phyloP scores from a whole-genome alignment of 2,113 vertebrate species.

The Epinephelus moara region DNA sequence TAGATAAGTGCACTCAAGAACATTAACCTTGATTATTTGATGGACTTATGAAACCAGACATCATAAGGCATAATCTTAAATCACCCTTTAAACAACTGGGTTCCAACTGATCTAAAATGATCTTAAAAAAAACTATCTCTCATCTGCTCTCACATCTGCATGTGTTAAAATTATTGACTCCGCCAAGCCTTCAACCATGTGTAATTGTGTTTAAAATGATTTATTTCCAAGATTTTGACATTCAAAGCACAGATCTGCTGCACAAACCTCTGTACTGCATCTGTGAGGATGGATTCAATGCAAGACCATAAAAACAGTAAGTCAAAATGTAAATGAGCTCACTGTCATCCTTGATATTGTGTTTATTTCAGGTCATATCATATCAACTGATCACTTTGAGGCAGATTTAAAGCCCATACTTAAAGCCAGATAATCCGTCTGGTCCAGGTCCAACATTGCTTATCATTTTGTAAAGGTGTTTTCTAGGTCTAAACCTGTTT shows the following conservation, averaged over 20 bases:
- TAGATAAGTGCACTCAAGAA: not conserved
- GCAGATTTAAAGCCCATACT: not conserved
- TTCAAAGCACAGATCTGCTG: not conserved
- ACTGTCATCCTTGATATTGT: not conserved
- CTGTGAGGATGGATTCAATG: not conserved
- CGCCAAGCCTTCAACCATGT: not conserved
- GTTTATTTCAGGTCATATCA: not conserved
- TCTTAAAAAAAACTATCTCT: not conserved
- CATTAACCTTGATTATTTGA: not conserved
- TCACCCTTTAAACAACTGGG: not conserved
- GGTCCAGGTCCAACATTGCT: not conserved
- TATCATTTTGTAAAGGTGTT: not conserved
- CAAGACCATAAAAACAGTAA: not conserved
- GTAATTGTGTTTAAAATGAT: not conserved
- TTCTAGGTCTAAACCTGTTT: not conserved
- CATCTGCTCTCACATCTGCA: not conserved
- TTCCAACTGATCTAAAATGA: not conserved
- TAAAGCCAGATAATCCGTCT: not conserved
- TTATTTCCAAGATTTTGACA: not conserved
- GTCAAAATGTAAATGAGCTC: not conserved
- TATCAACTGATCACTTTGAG: not conserved
- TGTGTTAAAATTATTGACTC: not conserved
- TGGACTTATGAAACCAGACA: not conserved
- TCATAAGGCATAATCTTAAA: not conserved
- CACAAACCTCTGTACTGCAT: not conserved